Evolutionary conservation across 2,888 invertebrate genomes (phyloP).

Genomic region (Lingula anatina): DNA sequence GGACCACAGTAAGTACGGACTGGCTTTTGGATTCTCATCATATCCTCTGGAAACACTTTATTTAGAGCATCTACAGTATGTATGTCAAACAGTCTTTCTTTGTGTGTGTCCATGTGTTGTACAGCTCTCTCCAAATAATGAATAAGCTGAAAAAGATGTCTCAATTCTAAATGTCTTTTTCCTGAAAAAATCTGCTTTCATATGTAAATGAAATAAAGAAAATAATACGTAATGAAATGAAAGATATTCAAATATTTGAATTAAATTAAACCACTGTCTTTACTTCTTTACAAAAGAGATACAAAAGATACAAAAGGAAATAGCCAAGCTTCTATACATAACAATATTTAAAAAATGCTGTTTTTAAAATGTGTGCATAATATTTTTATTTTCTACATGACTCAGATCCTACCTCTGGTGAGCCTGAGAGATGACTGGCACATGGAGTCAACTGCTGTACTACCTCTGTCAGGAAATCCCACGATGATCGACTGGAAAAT

Average conservation of each 20-base stretch:
- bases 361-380: no score
- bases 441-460: slow-evolving; percentile 28
- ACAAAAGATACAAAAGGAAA: no score
- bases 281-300: no score
- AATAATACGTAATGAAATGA: not conserved
- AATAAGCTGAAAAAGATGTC: slow-evolving; percentile 26
- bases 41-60: slow-evolving; percentile 38
- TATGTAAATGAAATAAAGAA: not conserved
- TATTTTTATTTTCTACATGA: no score
- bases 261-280: no score
- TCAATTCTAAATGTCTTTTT: no score
- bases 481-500: slow-evolving; percentile 30
- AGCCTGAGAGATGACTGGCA: no score
- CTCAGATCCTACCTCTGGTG: no score
- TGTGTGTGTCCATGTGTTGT: slow-evolving; percentile 29
- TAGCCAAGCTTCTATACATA: no score
- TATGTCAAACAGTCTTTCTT: slow-evolving; percentile 38
- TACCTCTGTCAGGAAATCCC: slow-evolving; percentile 35
- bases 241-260: no score
- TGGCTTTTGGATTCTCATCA: not conserved
- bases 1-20: slow-evolving; percentile 18
- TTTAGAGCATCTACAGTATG: slow-evolving; percentile 30
- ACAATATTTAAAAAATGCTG: no score
- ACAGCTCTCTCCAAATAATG: slow-evolving; percentile 43
- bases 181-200: no score